A percentile compares a stretch with the other conserved stretches of the same genome.
Conservation (phyloP, 2,113 vertebrate genomes). For the Phycodurus eques region DNA sequence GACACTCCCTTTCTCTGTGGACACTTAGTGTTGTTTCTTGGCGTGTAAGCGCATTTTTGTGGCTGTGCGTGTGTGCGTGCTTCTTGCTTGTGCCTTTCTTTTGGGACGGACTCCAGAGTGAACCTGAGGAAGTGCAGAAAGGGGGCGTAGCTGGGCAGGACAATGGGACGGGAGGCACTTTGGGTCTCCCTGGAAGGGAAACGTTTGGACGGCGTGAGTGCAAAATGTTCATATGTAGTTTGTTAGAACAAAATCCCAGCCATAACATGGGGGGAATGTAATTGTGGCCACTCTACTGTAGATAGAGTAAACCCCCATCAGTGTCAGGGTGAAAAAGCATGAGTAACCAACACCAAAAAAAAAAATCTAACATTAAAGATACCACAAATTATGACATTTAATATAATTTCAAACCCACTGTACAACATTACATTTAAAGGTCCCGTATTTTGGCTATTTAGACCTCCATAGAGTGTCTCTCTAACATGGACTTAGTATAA, state of each 20-base stretch:
- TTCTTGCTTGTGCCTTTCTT: constrained; percentile 67
- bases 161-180: constrained; percentile 45
- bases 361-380: no score
- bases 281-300: not conserved
- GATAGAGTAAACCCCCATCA: not conserved
- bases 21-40: constrained; percentile 16
- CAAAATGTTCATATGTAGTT: constrained; percentile 11
- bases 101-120: constrained; percentile 82
- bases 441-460: no score
- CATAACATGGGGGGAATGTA: not conserved
- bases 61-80: not conserved
- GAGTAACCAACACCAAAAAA: no score
- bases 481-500: no score
- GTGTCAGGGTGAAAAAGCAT: no score
- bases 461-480: no score
- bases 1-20: constrained; percentile 38
- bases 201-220: constrained; percentile 52
- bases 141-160: constrained; percentile 78
- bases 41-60: constrained; percentile 9
- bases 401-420: no score
- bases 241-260: not conserved
- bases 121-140: constrained; percentile 85
- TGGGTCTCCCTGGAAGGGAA: constrained; percentile 60
- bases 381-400: no score
- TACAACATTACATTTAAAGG: no score